Base-by-base conservation (phyloP, 2,888 invertebrate genomes). In the Pristionchus maxplancki region DNA sequence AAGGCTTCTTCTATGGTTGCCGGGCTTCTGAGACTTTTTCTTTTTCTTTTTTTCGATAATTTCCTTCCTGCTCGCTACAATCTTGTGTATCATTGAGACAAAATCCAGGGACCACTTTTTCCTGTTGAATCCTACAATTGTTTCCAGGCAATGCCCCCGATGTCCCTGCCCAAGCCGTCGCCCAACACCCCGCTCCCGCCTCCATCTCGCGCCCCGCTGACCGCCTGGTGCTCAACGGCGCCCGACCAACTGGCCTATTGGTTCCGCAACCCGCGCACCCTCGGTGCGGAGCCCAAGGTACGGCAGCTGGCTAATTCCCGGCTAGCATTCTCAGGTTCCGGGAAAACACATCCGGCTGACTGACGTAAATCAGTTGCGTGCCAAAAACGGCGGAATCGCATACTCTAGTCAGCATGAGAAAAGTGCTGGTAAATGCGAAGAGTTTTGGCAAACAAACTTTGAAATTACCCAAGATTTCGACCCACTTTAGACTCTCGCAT, bases 211-310 rank as follows among this genome's bases (percentile, higher is more conserved):
- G n/a, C 34, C 78, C 1, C 4, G 1, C 44, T 48, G 20, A 1
- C 1, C 44, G 24, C n/a, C n/a, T 78, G 78, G 78, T 44, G 20
- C 44, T 6, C n/a, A 2, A 48, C 78, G 6, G 78, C 44, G 78
- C 78, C 78, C 48, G 78, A 17, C 44, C 11, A 1, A 2, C n/a
- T 78, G 8, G 9, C 78, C 48, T 44, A 44, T 48, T 78, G 78
- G 78, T 78, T 78, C 78, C 20, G n/a, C 5, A 8, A 40, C 28
- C 78, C 78, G 28, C 78, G 78, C 78, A 78, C 78, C 11, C 78
- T 78, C n/a, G 78, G 78, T n/a, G 37, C 37, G n/a, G 37, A n/a
- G 37, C 71, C 71, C 71, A 71, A 71, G 71, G 71, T 71, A 71
- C 8, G 28, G 58, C 24, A 20, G 24, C 24, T 24, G 8, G 11